Evolutionary conservation across 2,888 invertebrate species (phyloP).

Genomic region (Chromoteleia sp.): DNA sequence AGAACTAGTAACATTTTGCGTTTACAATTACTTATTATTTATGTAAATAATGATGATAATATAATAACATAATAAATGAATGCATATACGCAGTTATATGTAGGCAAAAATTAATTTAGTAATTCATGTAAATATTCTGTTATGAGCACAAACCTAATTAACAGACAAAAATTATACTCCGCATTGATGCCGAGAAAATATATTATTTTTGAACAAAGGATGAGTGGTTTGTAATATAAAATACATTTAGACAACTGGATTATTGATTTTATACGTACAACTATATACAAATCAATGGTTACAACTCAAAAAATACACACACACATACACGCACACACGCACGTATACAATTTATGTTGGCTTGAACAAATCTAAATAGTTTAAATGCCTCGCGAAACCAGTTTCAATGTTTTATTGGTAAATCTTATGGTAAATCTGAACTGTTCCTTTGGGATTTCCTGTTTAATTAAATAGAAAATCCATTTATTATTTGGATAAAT

Average conservation of each 20-base stretch:
- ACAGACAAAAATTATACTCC: no score
- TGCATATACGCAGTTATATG: no score
- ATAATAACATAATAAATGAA: background rate
- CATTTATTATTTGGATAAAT: slow-evolving; percentile 35
- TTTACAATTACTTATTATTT: slow-evolving; percentile 10
- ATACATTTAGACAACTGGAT: background rate
- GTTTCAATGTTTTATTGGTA: background rate
- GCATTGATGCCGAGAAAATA: no score
- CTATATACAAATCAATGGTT: no score
- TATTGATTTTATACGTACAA: no score
- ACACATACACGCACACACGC: no score
- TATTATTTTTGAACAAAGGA: no score
- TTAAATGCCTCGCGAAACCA: background rate
- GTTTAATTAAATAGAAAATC: slow-evolving; percentile 36
- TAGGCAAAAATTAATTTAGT: no score
- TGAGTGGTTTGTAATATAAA: no score
- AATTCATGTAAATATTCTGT: no score
- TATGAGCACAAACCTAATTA: no score
- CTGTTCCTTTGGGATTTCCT: slow-evolving; percentile 25
- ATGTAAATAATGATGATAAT: background rate
- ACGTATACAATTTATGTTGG: background rate
- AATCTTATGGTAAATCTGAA: slow-evolving; percentile 8
- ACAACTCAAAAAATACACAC: no score
- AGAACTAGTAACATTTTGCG: background rate
- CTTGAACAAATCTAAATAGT: background rate